Base-by-base conservation (phyloP, 2,797 vertebrate species). In the Spinus pinus region DNA sequence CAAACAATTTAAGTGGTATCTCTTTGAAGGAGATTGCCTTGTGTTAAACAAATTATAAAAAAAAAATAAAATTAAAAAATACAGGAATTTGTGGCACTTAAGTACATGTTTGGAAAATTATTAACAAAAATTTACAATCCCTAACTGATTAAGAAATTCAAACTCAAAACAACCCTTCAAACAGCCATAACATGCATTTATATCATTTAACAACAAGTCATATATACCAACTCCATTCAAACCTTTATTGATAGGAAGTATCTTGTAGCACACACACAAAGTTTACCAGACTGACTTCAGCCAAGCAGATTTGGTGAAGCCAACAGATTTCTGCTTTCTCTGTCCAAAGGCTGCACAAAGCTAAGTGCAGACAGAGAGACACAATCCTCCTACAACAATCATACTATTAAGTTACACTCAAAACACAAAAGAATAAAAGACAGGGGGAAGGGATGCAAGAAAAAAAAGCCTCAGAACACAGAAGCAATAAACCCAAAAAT, bases 371-470 rank as follows among this genome's bases (percentile, higher is more conserved):
- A 24, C 27, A 86, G 31, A 37, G 61, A 78, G 13, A 33, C 5
- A 39, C 2, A 74, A 47, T 27, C 23, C 6, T 78, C 19, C 31
- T 28, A 24, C 56, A 86, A 42, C 1, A 3, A 41, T 19, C 14
- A 21, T 4, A 27, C 28, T 23, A 16, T 2, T 37, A 51, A 60
- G 7, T 39, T 51, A 56, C 21, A 56, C 25, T 85, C 31, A 83
- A 69, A 92, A 19, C 25, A 58, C 18, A 18, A 28, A 30, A 31
- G 14, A 65, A 41, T 33, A 60, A 20, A n/a, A 67, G 5, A n/a
- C 3, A 9, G 1, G 2, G 14, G 6, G 5, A 16, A 65, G 10
- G 0, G 0, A 50, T 39, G 33, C 12, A 65, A 78, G 17, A 1
- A 57, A 31, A 24, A 53, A 62, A 41, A 10, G 0, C 1, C 8